Evolutionary conservation across 1,140 invertebrate species (phyloP), one percentile per base, ranked within the genome.

Genomic region (Zaprionus capensis): DNA sequence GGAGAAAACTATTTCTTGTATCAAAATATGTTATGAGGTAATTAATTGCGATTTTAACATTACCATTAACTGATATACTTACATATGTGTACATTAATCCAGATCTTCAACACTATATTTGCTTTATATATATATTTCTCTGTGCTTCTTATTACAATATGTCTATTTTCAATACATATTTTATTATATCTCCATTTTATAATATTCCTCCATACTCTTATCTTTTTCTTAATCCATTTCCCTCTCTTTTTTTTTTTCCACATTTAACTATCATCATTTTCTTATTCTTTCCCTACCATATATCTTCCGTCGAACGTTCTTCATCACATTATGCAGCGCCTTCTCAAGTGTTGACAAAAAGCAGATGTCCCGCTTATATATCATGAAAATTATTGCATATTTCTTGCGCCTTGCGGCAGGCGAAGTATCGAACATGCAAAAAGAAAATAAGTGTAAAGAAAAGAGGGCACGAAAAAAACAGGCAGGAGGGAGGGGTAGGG

Each of bases 361-460:
- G 22, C 65, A 62, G 68, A 57, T 69, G 41, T 57, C 46, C 46
- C 28, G 6, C 46, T 62, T 49, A 62, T 56, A 62, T 74, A 26
- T 15, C 49, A 58, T 53, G 12, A 36, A 71, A 74, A 46, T 73
- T 57, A 74, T 62, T 64, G 51, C 59, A 34, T 26, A 41, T 44
- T 20, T 36, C 38, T 62, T 56, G 14, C 14, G 68, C 49, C 58
- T 59, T 63, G 68, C 24, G 49, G 58, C 69, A n/a, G 17, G 17
- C 49, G 41, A 63, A 44, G 55, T 71, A 56, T 71, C 26, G 24
- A 31, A 57, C 61, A 66, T 62, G 20, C 22, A 55, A 44, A 2
- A 61, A 12, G 24, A 57, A n/a, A 28, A n/a, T 15, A 15, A 26
- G 53, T 56, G 15, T 20, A 53, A 24, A 26, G 55, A 57, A 20